phyloP scores from a whole-genome alignment of 2,888 invertebrate genomes.

The Phrixothrix hirtus region DNA sequence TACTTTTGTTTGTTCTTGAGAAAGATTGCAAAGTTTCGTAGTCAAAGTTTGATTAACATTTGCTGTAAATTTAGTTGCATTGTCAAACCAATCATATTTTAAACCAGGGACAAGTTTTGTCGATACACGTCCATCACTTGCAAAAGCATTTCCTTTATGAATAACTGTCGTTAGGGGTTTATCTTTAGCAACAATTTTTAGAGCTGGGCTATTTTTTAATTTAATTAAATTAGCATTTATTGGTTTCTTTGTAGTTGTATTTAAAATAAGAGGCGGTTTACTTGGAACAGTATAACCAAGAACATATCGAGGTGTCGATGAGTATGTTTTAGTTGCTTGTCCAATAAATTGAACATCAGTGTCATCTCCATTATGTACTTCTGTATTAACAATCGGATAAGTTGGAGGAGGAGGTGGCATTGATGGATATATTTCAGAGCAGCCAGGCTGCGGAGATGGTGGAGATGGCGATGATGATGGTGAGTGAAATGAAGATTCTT shows the following conservation, averaged over 20 bases:
- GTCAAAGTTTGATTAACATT: constrained; percentile 63
- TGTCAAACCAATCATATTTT: constrained; percentile 62
- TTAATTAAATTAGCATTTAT: background rate
- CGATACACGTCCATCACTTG: background rate
- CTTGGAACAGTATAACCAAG: background rate
- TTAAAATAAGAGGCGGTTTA: background rate
- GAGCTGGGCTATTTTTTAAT: background rate
- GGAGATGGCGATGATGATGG: background rate
- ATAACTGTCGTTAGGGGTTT: background rate
- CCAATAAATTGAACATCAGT: background rate
- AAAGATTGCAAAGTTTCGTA: constrained; percentile 59
- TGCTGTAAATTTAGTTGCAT: constrained; percentile 62
- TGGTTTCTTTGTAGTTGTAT: background rate
- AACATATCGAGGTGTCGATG: background rate
- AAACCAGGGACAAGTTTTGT: constrained; percentile 32
- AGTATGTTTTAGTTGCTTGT: background rate
- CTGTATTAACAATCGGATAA: background rate
- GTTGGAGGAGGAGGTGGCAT: background rate
- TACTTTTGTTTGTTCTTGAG: constrained; percentile 59
- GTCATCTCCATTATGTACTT: background rate
- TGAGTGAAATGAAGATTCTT: constrained; percentile 6
- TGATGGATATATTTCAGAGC: too few relatives aligned
- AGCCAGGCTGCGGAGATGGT: background rate
- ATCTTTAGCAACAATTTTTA: background rate
- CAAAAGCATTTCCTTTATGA: constrained; percentile 1